Evolutionary conservation across 2,888 invertebrate genomes (phyloP), one percentile per base, ranked within the genome.

Genomic region (Ornithoptera alexandrae): DNA sequence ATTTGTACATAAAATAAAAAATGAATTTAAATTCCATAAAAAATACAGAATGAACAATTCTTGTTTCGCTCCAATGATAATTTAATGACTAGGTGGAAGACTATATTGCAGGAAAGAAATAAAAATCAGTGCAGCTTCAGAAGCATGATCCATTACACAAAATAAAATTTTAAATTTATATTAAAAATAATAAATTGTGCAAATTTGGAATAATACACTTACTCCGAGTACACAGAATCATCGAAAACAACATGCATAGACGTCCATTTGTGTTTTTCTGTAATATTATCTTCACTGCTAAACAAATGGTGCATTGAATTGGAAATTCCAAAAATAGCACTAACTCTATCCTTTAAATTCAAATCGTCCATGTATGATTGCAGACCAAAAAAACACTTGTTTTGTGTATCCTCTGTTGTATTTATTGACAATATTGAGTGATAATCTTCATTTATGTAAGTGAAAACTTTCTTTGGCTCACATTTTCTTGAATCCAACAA

Each of bases 391-490:
- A 78, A 59, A 68, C 66, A 67, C 24, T 50, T 24, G 15, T 70
- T 20, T 6, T 64, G 64, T 62, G 71, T 72, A 71, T 69, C 76
- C 68, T 75, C 79, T 56, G 75, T 75, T 70, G 72, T 69, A 64
- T 84, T 84, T 22, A 81, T 56, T 39, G 90, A 86, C 72, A 85
- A 79, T 1, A 90, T 85, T 60, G 87, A 77, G 74, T 92, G 93
- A 56, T 88, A 86, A 78, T 96, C 96, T 15, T 93, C 90, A 73
- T 94, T 81, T 1, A 94, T 87, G 74, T 95, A 95, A 1, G 94
- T 93, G 74, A 94, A 95, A 72, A 80, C 83, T 88, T 77, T 91
- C 75, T 74, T 83, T 75, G 76, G 83, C 79, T 71, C 78, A 73
- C 77, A 77, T 12, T 90, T 83, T 15, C 83, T 79, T 2, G 93